These are phyloP conservation scores for Lonchura striata DNA, from an alignment of 2,113 vertebrate genomes.

Conservation along the genomic window DNA sequence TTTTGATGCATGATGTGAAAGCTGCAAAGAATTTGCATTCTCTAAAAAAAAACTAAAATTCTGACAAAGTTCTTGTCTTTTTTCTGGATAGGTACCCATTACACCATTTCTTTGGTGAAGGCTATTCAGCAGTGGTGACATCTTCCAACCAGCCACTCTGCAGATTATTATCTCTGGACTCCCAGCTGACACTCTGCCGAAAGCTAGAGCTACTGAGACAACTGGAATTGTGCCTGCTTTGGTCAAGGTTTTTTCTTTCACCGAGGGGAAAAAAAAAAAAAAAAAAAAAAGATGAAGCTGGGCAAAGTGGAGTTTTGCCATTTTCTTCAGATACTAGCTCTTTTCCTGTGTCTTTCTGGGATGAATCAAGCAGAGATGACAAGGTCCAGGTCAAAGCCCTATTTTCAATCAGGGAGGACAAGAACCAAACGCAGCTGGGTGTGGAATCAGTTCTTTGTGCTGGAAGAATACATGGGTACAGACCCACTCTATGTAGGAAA, in stretches of 20 bases:
- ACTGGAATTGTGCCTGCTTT: slow-evolving; percentile 69
- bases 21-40: not conserved
- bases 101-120: slow-evolving; percentile 67
- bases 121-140: slow-evolving; percentile 69
- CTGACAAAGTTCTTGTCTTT: slow-evolving; percentile 74
- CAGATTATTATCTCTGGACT: slow-evolving; percentile 75
- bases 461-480: slow-evolving; percentile 95
- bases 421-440: slow-evolving; percentile 97
- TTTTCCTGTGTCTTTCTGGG: slow-evolving; percentile 83
- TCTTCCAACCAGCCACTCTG: slow-evolving; percentile 49
- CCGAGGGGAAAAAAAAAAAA: not conserved
- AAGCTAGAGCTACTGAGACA: slow-evolving; percentile 69
- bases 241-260: slow-evolving; percentile 70
- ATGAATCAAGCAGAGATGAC: slow-evolving; percentile 80
- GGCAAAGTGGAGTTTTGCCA: slow-evolving; percentile 79
- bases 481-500: slow-evolving; percentile 97
- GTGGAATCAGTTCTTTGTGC: slow-evolving; percentile 98
- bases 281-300: slow-evolving; percentile 77
- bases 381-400: slow-evolving; percentile 77
- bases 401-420: slow-evolving; percentile 76
- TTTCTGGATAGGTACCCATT: slow-evolving; percentile 77
- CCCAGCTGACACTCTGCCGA: slow-evolving; percentile 71
- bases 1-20: not conserved
- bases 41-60: not conserved
- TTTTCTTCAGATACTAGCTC: slow-evolving; percentile 80